phyloP scores from a whole-genome alignment of 1,140 invertebrate genomes.

The Rhagoletis zephyria region DNA sequence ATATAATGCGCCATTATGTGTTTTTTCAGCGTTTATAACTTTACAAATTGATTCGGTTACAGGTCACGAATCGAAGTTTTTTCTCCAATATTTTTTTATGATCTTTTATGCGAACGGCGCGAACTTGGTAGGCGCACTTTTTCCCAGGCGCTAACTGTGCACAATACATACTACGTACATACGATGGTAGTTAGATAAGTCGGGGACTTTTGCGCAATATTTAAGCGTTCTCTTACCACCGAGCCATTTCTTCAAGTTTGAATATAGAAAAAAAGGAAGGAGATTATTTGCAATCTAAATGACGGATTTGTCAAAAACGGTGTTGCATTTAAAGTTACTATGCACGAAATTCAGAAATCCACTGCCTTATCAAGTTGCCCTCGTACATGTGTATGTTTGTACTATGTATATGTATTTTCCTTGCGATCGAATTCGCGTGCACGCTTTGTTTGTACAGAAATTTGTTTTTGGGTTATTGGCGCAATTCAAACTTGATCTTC shows the following conservation, averaged over 20 bases:
- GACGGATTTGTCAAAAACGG: too few species aligned
- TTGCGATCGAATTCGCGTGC: neutral
- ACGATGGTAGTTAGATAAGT: too few species aligned
- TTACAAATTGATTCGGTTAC: constrained; percentile 46
- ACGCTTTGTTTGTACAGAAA: constrained; percentile 39
- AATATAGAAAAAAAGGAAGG: too few species aligned
- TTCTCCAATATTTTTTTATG: neutral
- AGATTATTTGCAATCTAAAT: too few species aligned
- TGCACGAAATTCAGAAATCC: too few species aligned
- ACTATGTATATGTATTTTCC: neutral
- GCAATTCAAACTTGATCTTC: constrained; percentile 47
- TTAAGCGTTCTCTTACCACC: too few species aligned
- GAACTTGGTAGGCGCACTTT: constrained; percentile 20
- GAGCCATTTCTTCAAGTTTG: too few species aligned
- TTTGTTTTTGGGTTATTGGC: constrained; percentile 43
- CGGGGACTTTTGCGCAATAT: too few species aligned
- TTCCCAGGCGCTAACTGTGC: neutral
- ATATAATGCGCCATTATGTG: too few species aligned
- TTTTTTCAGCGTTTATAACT: neutral
- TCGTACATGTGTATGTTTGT: neutral
- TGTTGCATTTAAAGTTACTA: too few species aligned
- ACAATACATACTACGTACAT: too few species aligned
- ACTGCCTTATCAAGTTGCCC: neutral
- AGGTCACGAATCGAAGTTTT: constrained; percentile 40
- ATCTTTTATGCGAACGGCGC: neutral